Conservation (phyloP, 2,888 invertebrate genomes). For the Drosophila fulvimacula region DNA sequence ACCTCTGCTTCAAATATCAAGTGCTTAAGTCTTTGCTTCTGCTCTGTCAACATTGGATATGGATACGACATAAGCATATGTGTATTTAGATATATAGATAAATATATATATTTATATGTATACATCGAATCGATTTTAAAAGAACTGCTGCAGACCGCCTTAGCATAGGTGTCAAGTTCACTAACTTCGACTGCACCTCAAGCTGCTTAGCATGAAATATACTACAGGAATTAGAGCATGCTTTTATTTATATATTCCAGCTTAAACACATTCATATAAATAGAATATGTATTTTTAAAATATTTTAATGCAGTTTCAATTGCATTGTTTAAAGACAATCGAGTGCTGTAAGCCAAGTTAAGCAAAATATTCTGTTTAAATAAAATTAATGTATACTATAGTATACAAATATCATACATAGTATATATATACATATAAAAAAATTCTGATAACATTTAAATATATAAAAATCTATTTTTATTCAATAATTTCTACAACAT, state of each 20-base stretch:
- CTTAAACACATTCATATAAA: background rate
- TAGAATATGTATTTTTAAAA: background rate
- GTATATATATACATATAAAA: background rate
- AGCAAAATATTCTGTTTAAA: background rate
- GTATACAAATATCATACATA: background rate
- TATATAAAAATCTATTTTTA: too few species aligned
- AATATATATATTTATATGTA: slow-evolving; percentile 13
- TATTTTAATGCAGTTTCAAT: background rate
- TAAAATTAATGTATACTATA: background rate
- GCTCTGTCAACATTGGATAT: slow-evolving; percentile 6
- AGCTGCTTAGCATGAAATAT: background rate
- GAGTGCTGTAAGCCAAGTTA: background rate
- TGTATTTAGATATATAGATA: slow-evolving; percentile 1
- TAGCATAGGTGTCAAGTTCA: slow-evolving; percentile 12
- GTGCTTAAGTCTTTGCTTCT: slow-evolving; percentile 24
- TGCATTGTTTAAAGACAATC: background rate
- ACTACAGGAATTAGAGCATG: background rate
- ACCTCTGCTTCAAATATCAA: slow-evolving; percentile 51
- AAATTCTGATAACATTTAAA: too few species aligned
- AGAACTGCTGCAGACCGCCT: background rate
- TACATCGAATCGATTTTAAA: background rate
- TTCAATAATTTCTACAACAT: too few species aligned
- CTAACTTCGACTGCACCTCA: background rate
- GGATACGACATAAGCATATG: slow-evolving; percentile 22
- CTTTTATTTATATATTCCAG: background rate